Conservation (phyloP, 2,113 vertebrate genomes). For the Aldabrachelys gigantea region DNA sequence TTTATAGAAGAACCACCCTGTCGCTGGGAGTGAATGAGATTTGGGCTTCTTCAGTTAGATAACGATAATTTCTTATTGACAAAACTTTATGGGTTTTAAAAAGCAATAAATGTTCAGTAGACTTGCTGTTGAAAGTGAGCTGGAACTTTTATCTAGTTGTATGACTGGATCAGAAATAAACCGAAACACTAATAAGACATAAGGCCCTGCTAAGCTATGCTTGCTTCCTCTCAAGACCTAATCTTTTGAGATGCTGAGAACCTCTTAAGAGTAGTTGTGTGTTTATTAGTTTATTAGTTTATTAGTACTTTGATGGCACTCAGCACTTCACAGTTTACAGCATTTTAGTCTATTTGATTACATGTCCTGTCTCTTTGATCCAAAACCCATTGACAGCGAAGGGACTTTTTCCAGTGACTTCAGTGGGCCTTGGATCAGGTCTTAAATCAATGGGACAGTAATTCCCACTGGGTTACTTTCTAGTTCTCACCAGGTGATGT, state of each 20-base stretch:
- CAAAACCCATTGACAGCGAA: neutral
- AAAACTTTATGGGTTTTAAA: neutral
- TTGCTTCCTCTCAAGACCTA: neutral
- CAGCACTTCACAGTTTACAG: neutral
- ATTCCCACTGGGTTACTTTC: neutral
- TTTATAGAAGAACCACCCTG: neutral
- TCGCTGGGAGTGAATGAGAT: neutral
- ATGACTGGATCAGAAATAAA: neutral
- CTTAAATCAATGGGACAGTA: accelerated
- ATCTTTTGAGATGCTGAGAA: neutral
- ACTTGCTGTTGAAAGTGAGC: neutral
- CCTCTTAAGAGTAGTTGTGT: neutral
- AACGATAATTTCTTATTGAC: neutral
- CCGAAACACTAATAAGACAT: neutral
- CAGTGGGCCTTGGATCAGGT: neutral
- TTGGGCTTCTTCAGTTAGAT: neutral
- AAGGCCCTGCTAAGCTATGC: neutral
- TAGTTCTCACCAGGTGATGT: accelerated
- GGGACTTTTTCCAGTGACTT: neutral
- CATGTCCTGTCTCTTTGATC: neutral
- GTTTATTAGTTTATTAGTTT: no score
- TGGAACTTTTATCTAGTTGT: neutral
- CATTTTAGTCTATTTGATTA: neutral
- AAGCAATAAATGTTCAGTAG: neutral
- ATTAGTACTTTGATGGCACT: neutral